phyloP scores from a whole-genome alignment of 2,797 vertebrate genomes.

The Acanthurus lineatus region DNA sequence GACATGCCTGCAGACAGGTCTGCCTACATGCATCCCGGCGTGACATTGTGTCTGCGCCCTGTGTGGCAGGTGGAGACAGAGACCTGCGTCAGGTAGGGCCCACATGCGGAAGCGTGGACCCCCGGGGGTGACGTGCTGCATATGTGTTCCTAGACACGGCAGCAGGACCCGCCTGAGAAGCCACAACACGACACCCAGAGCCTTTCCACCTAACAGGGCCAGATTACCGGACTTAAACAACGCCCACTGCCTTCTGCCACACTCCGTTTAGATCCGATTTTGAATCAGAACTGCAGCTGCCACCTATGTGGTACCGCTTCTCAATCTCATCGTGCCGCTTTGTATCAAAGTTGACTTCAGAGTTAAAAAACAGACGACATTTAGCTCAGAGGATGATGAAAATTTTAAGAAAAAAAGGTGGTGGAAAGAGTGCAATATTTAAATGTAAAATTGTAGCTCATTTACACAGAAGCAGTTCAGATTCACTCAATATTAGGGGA shows the following conservation, averaged over 20 bases:
- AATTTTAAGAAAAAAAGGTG: not conserved
- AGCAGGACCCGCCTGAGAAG: conserved; percentile 51
- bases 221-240: conserved; percentile 57
- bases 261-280: conserved; percentile 55
- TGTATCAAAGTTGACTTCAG: conserved; percentile 29
- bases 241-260: conserved; percentile 71
- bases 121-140: conserved; percentile 48
- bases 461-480: not conserved
- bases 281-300: conserved; percentile 55
- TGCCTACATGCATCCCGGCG: conserved; percentile 53
- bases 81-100: conserved; percentile 66
- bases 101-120: conserved; percentile 30
- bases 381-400: conserved; percentile 18
- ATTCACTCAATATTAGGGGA: not conserved
- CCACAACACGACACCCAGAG: conserved; percentile 49
- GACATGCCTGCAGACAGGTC: conserved; percentile 62
- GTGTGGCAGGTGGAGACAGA: conserved; percentile 64
- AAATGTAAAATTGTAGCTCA: not conserved
- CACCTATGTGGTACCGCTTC: conserved; percentile 54
- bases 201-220: conserved; percentile 56
- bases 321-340: conserved; percentile 12
- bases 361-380: conserved; percentile 34
- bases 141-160: conserved; percentile 55
- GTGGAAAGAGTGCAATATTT: not conserved
- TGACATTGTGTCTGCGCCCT: conserved; percentile 56